phyloP scores from a whole-genome alignment of 2,888 invertebrate species.

The Trypoxylon attenuatum region DNA sequence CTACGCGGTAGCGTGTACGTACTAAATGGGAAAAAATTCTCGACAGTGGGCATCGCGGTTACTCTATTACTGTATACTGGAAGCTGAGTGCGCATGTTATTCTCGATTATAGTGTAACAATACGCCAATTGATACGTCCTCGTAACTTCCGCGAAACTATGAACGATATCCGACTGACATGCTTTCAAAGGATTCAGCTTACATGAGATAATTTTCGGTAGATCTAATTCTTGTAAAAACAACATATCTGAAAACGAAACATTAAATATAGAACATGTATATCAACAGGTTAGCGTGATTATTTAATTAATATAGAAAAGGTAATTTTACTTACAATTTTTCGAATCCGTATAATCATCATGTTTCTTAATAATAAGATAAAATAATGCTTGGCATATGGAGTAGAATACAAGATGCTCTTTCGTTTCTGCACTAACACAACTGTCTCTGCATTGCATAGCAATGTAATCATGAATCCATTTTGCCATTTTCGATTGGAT shows the following conservation, averaged over 20 bases:
- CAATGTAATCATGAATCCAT: conserved; percentile 91
- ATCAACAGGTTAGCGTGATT: neutral
- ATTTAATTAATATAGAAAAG: neutral
- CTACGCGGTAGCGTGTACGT: conserved; percentile 85
- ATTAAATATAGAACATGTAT: conserved; percentile 14
- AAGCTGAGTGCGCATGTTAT: conserved; percentile 82
- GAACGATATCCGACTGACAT: conserved; percentile 85
- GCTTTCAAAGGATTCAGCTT: conserved; percentile 91
- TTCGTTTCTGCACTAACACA: conserved; percentile 78
- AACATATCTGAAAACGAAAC: conserved; percentile 80
- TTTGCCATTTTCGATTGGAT: conserved; percentile 83
- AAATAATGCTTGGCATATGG: conserved; percentile 93
- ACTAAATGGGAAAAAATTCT: conserved; percentile 93
- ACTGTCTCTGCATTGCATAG: conserved; percentile 79
- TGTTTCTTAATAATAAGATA: conserved; percentile 94
- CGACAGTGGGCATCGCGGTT: conserved; percentile 75
- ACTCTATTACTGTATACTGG: conserved; percentile 77
- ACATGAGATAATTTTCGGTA: conserved; percentile 90
- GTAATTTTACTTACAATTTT: conserved; percentile 74
- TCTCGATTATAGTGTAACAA: conserved; percentile 92
- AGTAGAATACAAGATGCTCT: conserved; percentile 92
- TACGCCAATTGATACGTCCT: conserved; percentile 92
- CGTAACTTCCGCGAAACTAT: conserved; percentile 88
- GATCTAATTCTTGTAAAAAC: conserved; percentile 87
- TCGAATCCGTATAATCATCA: conserved; percentile 85